Base-by-base conservation (phyloP, 2,113 vertebrate genomes). In the Xiphophorus hellerii region DNA sequence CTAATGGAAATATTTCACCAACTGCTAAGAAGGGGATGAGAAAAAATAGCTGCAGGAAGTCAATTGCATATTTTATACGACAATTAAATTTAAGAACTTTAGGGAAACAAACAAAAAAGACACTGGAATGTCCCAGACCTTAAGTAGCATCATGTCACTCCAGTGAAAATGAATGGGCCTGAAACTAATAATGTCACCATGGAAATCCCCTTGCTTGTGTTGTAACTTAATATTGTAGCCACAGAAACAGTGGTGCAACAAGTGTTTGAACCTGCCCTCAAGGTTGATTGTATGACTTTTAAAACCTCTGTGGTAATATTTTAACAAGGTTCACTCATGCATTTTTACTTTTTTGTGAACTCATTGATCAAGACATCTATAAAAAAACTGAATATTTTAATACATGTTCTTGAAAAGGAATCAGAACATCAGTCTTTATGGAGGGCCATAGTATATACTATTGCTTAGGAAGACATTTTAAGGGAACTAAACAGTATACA, bases 171-270 rank as follows among this genome's bases (percentile, higher is more conserved):
- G 74, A 89, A 81, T 79, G 60, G 29, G 25, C 35, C 4, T 68
- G 71, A 85, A 81, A 74, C 39, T 35, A 28, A 74, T 60, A 84
- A 76, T 77, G 68, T 51, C 51, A 25, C 44, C 9, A 64, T 81
- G 83, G 84, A 91, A 91, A 77, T 82, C 54, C 86, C 88, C 82
- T 70, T 62, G 37, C 2, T 28, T 72, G 39, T 69, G 10, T 64
- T 27, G 78, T 69, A 76, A 71, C 73, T 27, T 69, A 64, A 85
- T 76, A 81, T 48, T 85, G 22, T 75, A 17, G 30, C 64, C 37
- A 63, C 33, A 72, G 30, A 63, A 69, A 78, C 33, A 60, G 1
- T 62, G 27, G 17, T 29, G 17, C 27, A 63, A 30, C 54, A 44
- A 83, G 14, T 67, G 63, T 71, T 61, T 27, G 20, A n/a, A 61